These are phyloP conservation scores for Lampris incognitus DNA, from an alignment of 2,113 vertebrate genomes.

Conservation along the genomic window DNA sequence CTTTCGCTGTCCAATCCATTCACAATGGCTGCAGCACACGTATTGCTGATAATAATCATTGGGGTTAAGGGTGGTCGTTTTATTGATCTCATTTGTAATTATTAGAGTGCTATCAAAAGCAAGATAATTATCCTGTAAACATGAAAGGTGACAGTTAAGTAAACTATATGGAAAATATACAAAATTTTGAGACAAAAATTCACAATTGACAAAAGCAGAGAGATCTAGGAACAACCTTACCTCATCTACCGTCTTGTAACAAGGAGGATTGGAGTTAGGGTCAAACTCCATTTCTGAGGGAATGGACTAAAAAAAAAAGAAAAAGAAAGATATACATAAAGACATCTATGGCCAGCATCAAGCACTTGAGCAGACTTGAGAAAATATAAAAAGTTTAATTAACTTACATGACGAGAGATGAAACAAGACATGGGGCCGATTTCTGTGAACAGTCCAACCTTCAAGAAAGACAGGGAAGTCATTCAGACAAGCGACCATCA, in stretches of 20 bases:
- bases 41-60: too few species aligned
- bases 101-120: too few species aligned
- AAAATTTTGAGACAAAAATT: too few species aligned
- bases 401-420: conserved; percentile 92
- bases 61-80: too few species aligned
- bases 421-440: conserved; percentile 98
- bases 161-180: too few species aligned
- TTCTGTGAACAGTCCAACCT: conserved; percentile 96
- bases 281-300: conserved; percentile 96
- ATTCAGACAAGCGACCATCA: background rate
- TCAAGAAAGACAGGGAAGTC: conserved; percentile 4
- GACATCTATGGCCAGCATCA: background rate
- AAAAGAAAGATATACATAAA: background rate
- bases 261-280: conserved; percentile 93
- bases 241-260: conserved; percentile 94
- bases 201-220: background rate
- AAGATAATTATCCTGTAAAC: too few species aligned
- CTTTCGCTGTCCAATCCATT: too few species aligned
- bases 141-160: too few species aligned
- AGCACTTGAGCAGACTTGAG: background rate
- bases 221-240: conserved; percentile 67
- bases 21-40: too few species aligned
- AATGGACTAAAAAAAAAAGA: conserved; percentile 85
- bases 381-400: conserved; percentile 1
- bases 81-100: too few species aligned